Evolutionary conservation across 2,888 invertebrate species (phyloP), one percentile per base, ranked within the genome.

Genomic region (Elmis aenea): DNA sequence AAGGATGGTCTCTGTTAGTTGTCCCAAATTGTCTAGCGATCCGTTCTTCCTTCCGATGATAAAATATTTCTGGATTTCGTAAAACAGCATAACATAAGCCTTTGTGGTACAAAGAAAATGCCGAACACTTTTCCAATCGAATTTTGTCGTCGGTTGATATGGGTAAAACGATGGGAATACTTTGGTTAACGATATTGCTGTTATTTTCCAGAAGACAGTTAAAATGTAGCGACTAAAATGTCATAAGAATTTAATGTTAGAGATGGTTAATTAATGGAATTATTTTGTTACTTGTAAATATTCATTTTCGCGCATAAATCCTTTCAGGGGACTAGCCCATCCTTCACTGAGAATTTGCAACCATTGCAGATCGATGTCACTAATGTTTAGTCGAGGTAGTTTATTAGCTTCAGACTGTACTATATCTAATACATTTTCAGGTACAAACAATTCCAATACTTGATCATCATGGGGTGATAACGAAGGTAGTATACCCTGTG

Each of bases 271-370:
- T n/a, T n/a, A n/a, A 67, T 99, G 96, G 30, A 94, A n/a, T n/a
- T n/a, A n/a, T n/a, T n/a, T n/a, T n/a, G n/a, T 77, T 11, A 84
- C 76, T 80, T 85, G 71, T 14, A 99, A 74, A 68, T 85, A 97
- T 65, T 99, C 90, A 33, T 83, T 76, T 73, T 99, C 99, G 18
- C 90, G 75, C 99, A 99, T 99, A 63, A 99, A 99, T n/a, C 99
- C 99, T 53, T 79, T 83, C 6, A 99, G 72, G 0, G 99, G 99
- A 34, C 86, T 82, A 0, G 96, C 97, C 99, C 99, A 99, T 1
- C 99, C 99, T 72, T 99, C 99, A 1, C 92, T 82, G 23, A 99
- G 69, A 1, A 99, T 84, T 55, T 67, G 67, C 1, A 97, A 75
- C 99, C 99, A 99, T 66, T 99, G 96, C 33, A 95, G 69, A 67